Conservation (phyloP, 2,113 vertebrate genomes). For the Pampusana beccarii region DNA sequence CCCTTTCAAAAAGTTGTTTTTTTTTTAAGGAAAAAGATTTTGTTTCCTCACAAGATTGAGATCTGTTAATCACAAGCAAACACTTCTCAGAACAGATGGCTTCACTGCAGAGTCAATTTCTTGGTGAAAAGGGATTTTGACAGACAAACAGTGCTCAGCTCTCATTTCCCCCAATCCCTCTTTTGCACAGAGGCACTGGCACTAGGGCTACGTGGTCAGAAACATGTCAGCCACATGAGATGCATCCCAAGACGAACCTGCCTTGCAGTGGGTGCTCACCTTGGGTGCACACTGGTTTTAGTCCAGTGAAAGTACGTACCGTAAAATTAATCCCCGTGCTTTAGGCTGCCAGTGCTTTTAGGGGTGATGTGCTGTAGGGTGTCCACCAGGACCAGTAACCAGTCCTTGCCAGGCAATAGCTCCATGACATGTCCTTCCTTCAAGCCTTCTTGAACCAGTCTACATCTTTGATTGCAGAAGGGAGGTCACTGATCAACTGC, state of each 20-base stretch:
- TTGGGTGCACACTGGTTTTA: not conserved
- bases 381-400: not conserved
- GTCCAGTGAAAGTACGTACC: accelerated
- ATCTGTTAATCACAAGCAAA: not conserved
- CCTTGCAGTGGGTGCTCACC: too few relatives aligned
- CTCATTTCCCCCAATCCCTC: not conserved
- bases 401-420: not conserved
- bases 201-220: accelerated
- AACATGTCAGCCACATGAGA: accelerated
- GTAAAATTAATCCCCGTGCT: not conserved
- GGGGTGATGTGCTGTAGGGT: not conserved
- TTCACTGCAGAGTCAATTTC: not conserved
- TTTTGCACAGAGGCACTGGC: not conserved
- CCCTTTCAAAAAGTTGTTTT: not conserved
- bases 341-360: not conserved
- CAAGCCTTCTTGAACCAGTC: not conserved
- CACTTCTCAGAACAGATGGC: not conserved
- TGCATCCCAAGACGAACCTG: not conserved
- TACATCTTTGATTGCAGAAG: not conserved
- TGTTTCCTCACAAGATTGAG: not conserved
- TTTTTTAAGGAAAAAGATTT: not conserved
- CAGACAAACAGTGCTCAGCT: not conserved
- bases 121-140: conserved; percentile 2
- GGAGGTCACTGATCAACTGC: not conserved
- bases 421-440: not conserved